Percentiles rank a stretch among this genome's conserved stretches.
phyloP scores from a whole-genome alignment of 92 coral and sea anemone species.

The Blastomussa wellsi region DNA sequence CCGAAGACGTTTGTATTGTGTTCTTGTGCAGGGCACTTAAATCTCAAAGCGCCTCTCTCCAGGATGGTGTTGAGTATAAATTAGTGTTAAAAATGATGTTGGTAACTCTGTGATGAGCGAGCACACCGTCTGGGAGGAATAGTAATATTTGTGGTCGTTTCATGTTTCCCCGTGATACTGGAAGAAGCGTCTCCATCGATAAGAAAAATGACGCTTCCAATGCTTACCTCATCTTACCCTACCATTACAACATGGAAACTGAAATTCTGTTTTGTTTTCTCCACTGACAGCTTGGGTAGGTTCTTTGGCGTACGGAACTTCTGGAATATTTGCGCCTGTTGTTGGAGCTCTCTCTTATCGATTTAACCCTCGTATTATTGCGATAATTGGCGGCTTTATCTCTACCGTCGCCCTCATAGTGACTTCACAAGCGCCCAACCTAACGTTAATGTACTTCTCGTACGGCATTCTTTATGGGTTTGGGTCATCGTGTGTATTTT shows the following conservation, averaged over 20 bases:
- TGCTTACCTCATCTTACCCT: neutral
- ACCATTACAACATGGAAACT: neutral
- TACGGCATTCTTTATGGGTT: conserved; percentile 15
- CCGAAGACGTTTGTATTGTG: too few species aligned
- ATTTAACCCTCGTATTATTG: conserved; percentile 15
- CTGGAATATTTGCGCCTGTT: neutral
- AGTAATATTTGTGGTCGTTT: too few species aligned
- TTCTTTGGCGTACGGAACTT: conserved; percentile 16
- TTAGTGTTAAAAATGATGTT: too few species aligned
- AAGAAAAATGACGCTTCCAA: too few species aligned
- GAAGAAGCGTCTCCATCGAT: too few species aligned
- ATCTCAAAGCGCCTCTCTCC: too few species aligned
- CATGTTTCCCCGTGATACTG: too few species aligned
- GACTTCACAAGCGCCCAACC: conserved; percentile 21
- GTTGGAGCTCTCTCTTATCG: conserved; percentile 17
- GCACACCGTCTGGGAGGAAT: too few species aligned
- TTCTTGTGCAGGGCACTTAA: too few species aligned
- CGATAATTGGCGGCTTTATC: conserved; percentile 3
- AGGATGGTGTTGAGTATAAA: too few species aligned
- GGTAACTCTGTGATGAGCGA: too few species aligned
- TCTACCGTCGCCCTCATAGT: conserved; percentile 1
- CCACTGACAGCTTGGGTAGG: conserved; percentile 13
- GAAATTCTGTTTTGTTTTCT: neutral
- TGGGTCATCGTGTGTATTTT: conserved; percentile 1
- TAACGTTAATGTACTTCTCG: conserved; percentile 16